phyloP scores from a whole-genome alignment of 2,888 invertebrate species.

The Lydus trimaculatus region DNA sequence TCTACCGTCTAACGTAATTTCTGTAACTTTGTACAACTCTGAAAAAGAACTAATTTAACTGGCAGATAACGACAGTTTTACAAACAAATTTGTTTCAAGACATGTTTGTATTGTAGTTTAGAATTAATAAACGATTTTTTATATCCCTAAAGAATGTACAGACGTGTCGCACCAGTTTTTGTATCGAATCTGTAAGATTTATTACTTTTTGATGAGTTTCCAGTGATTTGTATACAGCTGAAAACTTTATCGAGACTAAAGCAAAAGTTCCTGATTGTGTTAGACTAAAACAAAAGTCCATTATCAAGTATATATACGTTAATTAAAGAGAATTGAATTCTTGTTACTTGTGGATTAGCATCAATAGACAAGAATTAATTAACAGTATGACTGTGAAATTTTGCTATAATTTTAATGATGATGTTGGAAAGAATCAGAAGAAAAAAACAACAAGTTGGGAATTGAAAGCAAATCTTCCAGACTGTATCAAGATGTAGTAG shows the following conservation, averaged over 20 bases:
- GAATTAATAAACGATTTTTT: too few species aligned
- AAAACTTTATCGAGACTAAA: background rate
- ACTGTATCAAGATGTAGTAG: too few species aligned
- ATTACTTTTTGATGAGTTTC: background rate
- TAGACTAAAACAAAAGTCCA: background rate
- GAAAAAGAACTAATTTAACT: background rate
- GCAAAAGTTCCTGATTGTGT: background rate
- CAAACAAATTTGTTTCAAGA: too few species aligned
- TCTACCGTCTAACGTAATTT: background rate
- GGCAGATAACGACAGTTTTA: background rate
- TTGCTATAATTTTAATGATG: too few species aligned
- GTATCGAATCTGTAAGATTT: background rate
- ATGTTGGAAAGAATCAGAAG: too few species aligned
- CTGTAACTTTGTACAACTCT: background rate
- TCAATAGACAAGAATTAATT: too few species aligned
- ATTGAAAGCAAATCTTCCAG: too few species aligned
- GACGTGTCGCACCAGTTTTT: too few species aligned
- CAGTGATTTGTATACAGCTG: background rate
- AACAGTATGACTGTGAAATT: too few species aligned
- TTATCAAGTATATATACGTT: background rate
- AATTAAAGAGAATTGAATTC: background rate
- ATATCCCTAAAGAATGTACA: too few species aligned
- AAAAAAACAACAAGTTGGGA: too few species aligned
- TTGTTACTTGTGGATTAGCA: background rate
- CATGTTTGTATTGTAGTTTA: too few species aligned